phyloP scores from a whole-genome alignment of 2,797 vertebrate genomes.

The Halcyon chelicuti region DNA sequence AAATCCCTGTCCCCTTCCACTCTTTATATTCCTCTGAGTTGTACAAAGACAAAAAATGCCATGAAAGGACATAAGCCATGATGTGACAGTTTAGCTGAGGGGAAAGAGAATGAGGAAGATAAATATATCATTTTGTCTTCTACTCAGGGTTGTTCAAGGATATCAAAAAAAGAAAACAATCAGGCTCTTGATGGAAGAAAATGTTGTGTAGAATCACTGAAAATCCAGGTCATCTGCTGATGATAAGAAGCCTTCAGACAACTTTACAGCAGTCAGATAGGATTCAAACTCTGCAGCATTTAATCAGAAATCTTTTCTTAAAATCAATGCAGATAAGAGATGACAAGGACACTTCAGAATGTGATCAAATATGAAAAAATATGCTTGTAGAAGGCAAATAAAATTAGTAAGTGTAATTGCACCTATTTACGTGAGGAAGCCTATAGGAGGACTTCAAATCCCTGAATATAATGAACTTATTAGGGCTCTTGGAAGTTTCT shows the following conservation, averaged over 20 bases:
- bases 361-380: background rate
- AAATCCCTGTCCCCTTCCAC: background rate
- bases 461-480: background rate
- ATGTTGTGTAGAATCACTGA: background rate
- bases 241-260: background rate
- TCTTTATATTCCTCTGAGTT: background rate
- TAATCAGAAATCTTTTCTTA: background rate
- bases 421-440: background rate
- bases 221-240: background rate
- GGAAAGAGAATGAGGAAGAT: background rate
- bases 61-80: background rate
- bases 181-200: background rate
- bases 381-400: background rate
- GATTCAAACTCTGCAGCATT: background rate
- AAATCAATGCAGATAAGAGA: background rate
- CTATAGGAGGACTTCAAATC: background rate
- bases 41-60: background rate
- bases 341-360: background rate
- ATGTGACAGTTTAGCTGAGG: background rate
- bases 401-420: background rate
- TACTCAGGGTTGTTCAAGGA: background rate
- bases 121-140: background rate
- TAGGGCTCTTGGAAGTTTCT: background rate
- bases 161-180: background rate
- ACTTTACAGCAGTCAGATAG: background rate